A percentile compares a stretch with the other conserved stretches of the same genome.
phyloP scores from a whole-genome alignment of 2,888 invertebrate species.

The Drosophila picticornis region DNA sequence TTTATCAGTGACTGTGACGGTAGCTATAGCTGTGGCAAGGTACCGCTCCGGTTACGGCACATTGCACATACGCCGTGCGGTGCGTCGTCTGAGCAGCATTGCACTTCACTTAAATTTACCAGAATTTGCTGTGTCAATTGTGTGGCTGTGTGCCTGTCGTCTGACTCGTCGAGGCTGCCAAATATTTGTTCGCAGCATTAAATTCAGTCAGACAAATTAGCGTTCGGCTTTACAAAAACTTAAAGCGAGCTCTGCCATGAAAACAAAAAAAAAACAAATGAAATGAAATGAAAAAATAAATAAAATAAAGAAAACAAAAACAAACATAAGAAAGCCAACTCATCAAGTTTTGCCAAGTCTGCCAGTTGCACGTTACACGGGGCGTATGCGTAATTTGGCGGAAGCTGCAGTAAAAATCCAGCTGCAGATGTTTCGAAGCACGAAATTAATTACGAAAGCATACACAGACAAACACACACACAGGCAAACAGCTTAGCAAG shows the following conservation, averaged over 20 bases:
- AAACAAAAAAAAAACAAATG: conserved; percentile 4
- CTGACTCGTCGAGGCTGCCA: conserved; percentile 33
- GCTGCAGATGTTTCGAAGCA: conserved; percentile 81
- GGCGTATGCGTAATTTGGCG: conserved; percentile 76
- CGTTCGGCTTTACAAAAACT: conserved; percentile 34
- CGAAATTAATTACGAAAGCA: conserved; percentile 76
- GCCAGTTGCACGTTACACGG: conserved; percentile 43
- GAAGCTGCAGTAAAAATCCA: conserved; percentile 77
- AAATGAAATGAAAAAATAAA: conserved; percentile 17
- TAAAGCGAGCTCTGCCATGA: conserved; percentile 30
- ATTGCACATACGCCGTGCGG: conserved; percentile 57
- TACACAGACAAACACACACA: conserved; percentile 46
- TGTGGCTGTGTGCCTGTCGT: conserved; percentile 9
- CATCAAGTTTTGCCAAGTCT: conserved; percentile 61
- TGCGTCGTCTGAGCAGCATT: conserved; percentile 27
- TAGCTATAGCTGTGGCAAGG: conserved; percentile 18
- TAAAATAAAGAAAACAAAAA: conserved; percentile 37
- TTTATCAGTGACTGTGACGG: conserved; percentile 13
- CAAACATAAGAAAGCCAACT: conserved; percentile 50
- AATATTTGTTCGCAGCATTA: conserved; percentile 61
- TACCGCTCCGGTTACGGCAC: conserved; percentile 34
- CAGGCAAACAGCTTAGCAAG: conserved; percentile 23
- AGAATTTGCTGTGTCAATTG: conserved; percentile 70
- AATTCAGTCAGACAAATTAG: conserved; percentile 68
- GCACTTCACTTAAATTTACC: conserved; percentile 48